phyloP scores from a whole-genome alignment of 2,113 vertebrate species.

The Nymphicus hollandicus region DNA sequence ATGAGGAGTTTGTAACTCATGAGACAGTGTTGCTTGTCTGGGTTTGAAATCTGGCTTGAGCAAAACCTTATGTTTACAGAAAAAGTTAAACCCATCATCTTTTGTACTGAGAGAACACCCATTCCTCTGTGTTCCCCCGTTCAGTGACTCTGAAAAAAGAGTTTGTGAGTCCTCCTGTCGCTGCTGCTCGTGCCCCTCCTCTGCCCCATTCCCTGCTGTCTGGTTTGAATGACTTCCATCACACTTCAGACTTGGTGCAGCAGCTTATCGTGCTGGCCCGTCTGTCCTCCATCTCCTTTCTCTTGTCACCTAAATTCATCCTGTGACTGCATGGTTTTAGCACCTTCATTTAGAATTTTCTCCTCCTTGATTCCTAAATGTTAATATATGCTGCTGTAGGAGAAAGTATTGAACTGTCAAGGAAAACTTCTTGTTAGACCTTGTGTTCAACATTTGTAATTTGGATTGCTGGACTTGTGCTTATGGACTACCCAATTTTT shows the following conservation, averaged over 20 bases:
- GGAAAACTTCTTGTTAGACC: neutral
- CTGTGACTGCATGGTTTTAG: neutral
- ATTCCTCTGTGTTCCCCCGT: neutral
- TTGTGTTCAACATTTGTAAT: neutral
- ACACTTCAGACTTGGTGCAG: neutral
- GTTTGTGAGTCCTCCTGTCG: neutral
- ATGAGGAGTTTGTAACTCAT: neutral
- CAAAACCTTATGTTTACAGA: neutral
- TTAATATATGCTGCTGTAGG: neutral
- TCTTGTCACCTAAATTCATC: neutral
- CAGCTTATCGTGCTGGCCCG: neutral
- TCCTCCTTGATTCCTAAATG: neutral
- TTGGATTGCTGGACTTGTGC: neutral
- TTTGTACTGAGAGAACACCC: neutral
- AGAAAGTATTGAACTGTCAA: neutral
- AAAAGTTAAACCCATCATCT: neutral
- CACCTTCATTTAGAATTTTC: conserved; percentile 5
- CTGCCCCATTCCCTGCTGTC: neutral
- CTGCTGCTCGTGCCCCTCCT: neutral
- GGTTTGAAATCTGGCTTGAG: neutral
- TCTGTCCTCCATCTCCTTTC: neutral
- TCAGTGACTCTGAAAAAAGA: neutral
- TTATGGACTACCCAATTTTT: neutral
- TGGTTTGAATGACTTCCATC: neutral
- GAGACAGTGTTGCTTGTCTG: neutral